Percentiles rank a stretch among this genome's conserved stretches.
Conservation (phyloP, 2,113 vertebrate species). For the Gyps fulvus region DNA sequence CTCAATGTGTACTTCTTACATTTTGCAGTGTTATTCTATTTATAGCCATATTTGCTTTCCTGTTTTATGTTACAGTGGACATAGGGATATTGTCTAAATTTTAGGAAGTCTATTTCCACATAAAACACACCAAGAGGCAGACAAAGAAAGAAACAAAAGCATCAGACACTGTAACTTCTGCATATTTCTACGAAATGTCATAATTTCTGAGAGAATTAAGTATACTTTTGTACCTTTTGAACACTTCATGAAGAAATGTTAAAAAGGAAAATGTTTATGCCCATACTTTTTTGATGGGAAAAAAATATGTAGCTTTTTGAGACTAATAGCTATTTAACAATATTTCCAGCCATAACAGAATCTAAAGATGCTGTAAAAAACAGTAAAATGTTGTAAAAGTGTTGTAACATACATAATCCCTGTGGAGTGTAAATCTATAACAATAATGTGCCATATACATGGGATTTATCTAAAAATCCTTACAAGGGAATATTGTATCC, state of each 20-base stretch:
- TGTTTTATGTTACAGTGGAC: background rate
- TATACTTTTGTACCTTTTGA: background rate
- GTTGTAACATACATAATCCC: background rate
- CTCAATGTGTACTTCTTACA: background rate
- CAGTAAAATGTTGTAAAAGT: background rate
- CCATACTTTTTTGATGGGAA: background rate
- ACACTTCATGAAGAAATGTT: background rate
- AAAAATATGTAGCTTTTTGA: background rate
- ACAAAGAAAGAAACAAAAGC: background rate
- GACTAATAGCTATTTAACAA: background rate
- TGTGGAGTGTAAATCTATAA: background rate
- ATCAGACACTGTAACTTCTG: background rate
- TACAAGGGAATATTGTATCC: background rate
- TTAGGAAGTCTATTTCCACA: background rate
- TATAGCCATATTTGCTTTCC: background rate
- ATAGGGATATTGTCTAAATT: background rate
- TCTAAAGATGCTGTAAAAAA: background rate
- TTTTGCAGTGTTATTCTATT: background rate
- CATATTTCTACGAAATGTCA: background rate
- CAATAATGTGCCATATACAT: background rate
- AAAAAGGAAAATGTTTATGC: background rate
- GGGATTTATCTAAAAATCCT: background rate
- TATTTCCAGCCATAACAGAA: background rate
- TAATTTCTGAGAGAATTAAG: background rate
- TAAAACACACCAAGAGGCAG: background rate